Evolutionary conservation across 2,888 invertebrate genomes (phyloP), one percentile per base, ranked within the genome.

Genomic region (Temnothorax ravouxi): DNA sequence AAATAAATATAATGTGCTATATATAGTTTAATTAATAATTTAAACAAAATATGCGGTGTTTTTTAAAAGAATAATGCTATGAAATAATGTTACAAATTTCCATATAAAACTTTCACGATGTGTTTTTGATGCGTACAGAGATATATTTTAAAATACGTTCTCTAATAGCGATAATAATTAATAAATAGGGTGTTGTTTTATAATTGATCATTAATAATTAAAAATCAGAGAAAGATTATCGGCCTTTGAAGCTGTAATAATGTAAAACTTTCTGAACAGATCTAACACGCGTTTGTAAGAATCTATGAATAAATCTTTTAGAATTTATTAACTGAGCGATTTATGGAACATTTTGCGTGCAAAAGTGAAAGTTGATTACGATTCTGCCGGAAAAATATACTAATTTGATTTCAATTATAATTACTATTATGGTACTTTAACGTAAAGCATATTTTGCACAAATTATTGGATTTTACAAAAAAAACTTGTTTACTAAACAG

Each of bases 321-420:
- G 18, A 29, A 29, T 29, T 29, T 25, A 4, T 72, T 74, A 25
- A 61, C 5, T 74, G 11, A 29, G 3, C 2, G 29, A 47, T 62
- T 74, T 25, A 5, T 34, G 34, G 47, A 62, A 47, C 11, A 15
- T 71, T 15, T 71, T 61, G 11, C 34, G 6, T 41, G 18, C 11
- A 21, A 54, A n/a, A 47, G 21, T 25, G 34, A 75, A 61, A 62
- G 18, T 71, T 54, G 50, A 47, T 67, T 67, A 67, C 5, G 29
- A 67, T 67, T 67, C 25, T 18, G 15, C 47, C n/a, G 25, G 3
- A 11, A 41, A 56, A 18, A 56, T 56, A 38, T n/a, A 54, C 15
- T 34, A 21, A 15, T 72, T 56, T 11, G 11, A 72, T 72, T 44
- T 44, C 25, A 11, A 41, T 0, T 56, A 56, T 56, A 56, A 72